Percentiles rank a stretch among this genome's conserved stretches.
These are phyloP conservation scores for Bombyx mandarina DNA, from an alignment of 1,140 invertebrate genomes.

Conservation along the genomic window DNA sequence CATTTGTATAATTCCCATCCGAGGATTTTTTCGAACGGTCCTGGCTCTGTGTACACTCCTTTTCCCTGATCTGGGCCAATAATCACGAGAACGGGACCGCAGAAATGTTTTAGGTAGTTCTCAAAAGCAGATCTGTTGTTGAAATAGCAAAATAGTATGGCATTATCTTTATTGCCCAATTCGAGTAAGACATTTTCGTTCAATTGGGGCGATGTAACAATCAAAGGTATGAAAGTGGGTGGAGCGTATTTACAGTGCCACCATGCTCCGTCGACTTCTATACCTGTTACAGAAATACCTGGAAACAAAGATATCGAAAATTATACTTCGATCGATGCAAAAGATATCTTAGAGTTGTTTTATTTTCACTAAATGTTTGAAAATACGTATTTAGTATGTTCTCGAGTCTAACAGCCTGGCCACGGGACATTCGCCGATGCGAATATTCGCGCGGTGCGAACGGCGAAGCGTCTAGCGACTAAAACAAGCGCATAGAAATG, in stretches of 20 bases:
- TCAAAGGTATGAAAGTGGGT: constrained; percentile 59
- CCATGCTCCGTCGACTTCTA: constrained; percentile 67
- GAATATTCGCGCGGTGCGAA: no score
- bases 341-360: no score
- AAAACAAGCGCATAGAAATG: no score
- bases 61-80: constrained; percentile 78
- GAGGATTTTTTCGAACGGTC: constrained; percentile 74
- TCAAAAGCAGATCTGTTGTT: constrained; percentile 78
- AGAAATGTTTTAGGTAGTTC: constrained; percentile 75
- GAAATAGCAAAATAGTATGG: constrained; percentile 83
- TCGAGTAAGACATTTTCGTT: constrained; percentile 30
- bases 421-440: no score
- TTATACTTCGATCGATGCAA: no score
- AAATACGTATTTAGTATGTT: no score
- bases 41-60: constrained; percentile 77
- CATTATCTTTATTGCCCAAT: constrained; percentile 37
- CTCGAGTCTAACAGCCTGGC: no score
- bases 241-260: constrained; percentile 67
- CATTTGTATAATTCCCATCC: constrained; percentile 40
- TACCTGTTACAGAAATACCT: constrained; percentile 49
- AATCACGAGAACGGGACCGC: constrained; percentile 75
- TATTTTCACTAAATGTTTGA: no score
- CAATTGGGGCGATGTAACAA: constrained; percentile 37
- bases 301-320: constrained; percentile 7
- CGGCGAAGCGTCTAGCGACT: no score